Conservation (phyloP, 2,888 invertebrate species). For the Lepidochitona cinerea region DNA sequence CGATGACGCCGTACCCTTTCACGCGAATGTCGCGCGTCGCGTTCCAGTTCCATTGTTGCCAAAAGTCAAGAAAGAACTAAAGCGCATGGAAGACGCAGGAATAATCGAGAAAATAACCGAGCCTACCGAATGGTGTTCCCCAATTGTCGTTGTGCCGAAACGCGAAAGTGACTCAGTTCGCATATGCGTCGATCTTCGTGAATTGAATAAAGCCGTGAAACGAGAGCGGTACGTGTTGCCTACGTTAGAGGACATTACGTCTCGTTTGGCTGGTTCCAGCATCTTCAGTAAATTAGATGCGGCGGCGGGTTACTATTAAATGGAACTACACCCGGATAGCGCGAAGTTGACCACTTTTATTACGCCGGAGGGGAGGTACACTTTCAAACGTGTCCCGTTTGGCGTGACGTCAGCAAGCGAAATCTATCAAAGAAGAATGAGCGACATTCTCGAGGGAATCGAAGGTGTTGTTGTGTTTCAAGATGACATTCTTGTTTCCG, state of each 20-base stretch:
- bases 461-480: not conserved
- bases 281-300: conserved; percentile 24
- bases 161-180: not conserved
- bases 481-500: not conserved
- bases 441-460: not conserved
- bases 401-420: not conserved
- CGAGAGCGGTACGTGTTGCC: not conserved
- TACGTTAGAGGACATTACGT: not conserved
- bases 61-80: not conserved
- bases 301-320: conserved; percentile 20
- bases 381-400: not conserved
- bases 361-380: conserved; percentile 18
- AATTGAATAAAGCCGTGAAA: not conserved
- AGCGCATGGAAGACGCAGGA: not conserved
- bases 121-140: not conserved
- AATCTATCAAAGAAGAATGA: not conserved
- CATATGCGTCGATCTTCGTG: not conserved
- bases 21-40: not conserved
- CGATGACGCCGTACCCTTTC: not conserved
- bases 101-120: not conserved
- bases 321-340: conserved; percentile 17
- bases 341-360: conserved; percentile 22
- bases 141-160: not conserved
- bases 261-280: not conserved
- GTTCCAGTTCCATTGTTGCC: not conserved